Percentiles rank a stretch among this genome's conserved stretches.
These are phyloP conservation scores for Coluber constrictor DNA, from an alignment of 2,797 vertebrate species.

Conservation along the genomic window DNA sequence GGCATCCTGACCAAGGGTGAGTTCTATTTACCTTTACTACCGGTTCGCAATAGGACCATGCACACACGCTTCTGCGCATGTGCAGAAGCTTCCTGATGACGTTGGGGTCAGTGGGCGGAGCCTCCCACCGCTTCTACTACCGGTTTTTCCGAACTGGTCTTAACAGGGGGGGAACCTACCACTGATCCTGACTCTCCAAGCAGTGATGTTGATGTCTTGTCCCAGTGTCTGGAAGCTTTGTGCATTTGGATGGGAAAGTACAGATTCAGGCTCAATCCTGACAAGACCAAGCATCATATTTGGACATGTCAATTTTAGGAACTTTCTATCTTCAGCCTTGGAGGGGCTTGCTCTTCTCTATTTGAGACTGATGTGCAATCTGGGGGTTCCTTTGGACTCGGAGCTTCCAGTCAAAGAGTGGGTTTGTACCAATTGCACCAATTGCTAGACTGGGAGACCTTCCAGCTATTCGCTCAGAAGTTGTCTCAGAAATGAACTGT, in stretches of 20 bases:
- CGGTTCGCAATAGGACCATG: too few species aligned
- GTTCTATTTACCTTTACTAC: too few species aligned
- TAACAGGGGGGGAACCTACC: too few species aligned
- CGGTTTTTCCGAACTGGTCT: too few species aligned
- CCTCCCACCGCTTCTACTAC: too few species aligned
- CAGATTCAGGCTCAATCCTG: not conserved
- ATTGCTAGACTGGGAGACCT: not conserved
- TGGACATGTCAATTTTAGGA: not conserved
- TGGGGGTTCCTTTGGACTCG: not conserved
- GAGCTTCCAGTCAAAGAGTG: not conserved
- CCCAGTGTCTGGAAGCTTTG: not conserved
- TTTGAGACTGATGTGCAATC: not conserved
- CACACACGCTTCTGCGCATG: too few species aligned
- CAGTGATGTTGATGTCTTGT: not conserved
- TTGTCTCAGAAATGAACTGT: not conserved
- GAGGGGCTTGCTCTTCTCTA: not conserved
- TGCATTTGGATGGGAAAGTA: not conserved
- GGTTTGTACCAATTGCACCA: not conserved
- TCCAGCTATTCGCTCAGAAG: not conserved
- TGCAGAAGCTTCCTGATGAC: too few species aligned
- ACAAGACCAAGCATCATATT: not conserved
- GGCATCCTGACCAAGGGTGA: not conserved
- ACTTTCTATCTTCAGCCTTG: not conserved
- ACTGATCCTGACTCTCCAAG: not conserved
- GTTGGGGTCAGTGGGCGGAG: too few species aligned